Conservation (phyloP, 2,113 vertebrate genomes). For the Aphelocoma coerulescens region DNA sequence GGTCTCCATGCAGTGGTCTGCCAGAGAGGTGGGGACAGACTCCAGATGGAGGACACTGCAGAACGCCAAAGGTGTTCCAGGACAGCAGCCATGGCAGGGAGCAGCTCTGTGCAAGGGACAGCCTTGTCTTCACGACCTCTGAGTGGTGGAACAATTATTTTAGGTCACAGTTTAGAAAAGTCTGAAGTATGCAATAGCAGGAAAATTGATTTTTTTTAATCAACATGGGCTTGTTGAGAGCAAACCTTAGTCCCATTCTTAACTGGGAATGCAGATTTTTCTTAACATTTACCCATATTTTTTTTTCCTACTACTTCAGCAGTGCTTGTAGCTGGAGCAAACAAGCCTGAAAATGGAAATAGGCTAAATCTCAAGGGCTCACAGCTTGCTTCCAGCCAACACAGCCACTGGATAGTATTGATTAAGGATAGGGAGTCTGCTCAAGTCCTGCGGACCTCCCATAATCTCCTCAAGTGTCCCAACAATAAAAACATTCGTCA, state of each 20-base stretch:
- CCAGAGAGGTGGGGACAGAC: not conserved
- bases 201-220: not conserved
- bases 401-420: not conserved
- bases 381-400: not conserved
- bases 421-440: not conserved
- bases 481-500: not conserved
- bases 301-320: not conserved
- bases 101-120: not conserved
- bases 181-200: not conserved
- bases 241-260: not conserved
- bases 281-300: not conserved
- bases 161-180: not conserved
- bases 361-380: not conserved
- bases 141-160: not conserved
- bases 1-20: not conserved
- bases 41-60: fast-evolving
- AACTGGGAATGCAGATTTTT: not conserved
- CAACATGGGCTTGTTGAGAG: not conserved
- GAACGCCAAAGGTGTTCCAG: not conserved
- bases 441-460: not conserved
- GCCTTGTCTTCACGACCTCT: not conserved
- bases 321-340: not conserved
- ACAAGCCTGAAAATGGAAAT: not conserved
- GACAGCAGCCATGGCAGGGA: not conserved
- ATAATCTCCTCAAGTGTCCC: not conserved